Percentiles rank a stretch among this genome's conserved stretches.
Conservation (phyloP, 2,113 vertebrate genomes). For the Dicentrarchus labrax region DNA sequence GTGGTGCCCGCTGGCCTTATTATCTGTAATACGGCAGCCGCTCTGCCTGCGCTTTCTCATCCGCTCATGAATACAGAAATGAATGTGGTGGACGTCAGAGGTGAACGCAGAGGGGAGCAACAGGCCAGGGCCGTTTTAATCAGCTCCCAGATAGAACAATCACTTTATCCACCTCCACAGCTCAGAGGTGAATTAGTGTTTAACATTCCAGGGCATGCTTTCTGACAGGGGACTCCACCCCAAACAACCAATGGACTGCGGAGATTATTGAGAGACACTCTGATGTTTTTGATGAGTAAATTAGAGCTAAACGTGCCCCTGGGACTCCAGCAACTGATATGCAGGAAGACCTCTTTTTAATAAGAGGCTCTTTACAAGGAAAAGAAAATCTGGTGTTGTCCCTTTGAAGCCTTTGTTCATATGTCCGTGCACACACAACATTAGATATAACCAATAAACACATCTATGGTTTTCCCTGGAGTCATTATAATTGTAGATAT, state of each 20-base stretch:
- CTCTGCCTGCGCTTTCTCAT: slow-evolving; percentile 75
- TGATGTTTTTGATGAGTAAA: slow-evolving; percentile 81
- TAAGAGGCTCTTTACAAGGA: slow-evolving; percentile 58
- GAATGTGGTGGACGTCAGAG: slow-evolving; percentile 81
- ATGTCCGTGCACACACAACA: slow-evolving; percentile 17
- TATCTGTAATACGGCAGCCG: slow-evolving; percentile 79
- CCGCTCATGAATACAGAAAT: slow-evolving; percentile 85
- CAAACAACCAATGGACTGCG: slow-evolving; percentile 76
- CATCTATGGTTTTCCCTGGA: background rate
- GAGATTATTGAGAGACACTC: slow-evolving; percentile 78
- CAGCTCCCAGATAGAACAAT: slow-evolving; percentile 83
- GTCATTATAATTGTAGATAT: background rate
- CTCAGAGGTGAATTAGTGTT: slow-evolving; percentile 83
- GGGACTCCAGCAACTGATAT: slow-evolving; percentile 70
- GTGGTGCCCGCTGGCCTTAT: slow-evolving; percentile 82
- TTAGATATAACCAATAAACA: background rate
- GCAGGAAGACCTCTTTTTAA: slow-evolving; percentile 64
- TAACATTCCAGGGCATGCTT: slow-evolving; percentile 85
- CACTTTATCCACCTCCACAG: slow-evolving; percentile 81
- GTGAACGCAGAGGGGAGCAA: slow-evolving; percentile 73
- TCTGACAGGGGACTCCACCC: slow-evolving; percentile 76
- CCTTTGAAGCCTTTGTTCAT: slow-evolving; percentile 64
- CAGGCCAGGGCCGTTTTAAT: slow-evolving; percentile 79
- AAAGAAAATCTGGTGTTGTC: slow-evolving; percentile 49
- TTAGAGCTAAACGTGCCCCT: slow-evolving; percentile 79